These are phyloP conservation scores for Neogobius melanostomus DNA, from an alignment of 2,113 vertebrate genomes.

Conservation along the genomic window DNA sequence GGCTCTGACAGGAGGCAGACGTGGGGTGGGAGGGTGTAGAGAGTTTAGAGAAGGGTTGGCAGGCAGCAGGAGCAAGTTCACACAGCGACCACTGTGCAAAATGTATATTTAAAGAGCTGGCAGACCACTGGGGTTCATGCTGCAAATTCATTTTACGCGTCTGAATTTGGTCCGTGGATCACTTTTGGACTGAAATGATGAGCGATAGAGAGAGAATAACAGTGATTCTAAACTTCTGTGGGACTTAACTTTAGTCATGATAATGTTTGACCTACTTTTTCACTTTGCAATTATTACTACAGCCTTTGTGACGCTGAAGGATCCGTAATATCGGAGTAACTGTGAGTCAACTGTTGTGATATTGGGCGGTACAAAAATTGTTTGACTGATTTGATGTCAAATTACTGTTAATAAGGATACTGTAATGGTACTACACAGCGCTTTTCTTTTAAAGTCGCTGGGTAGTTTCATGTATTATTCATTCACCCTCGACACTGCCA, in stretches of 20 bases:
- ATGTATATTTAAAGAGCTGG: slow-evolving; percentile 16
- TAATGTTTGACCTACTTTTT: neutral
- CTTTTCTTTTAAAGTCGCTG: too few species aligned
- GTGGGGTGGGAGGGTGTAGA: neutral
- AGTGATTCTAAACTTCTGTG: neutral
- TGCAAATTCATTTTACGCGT: neutral
- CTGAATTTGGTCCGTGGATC: neutral
- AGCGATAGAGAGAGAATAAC: neutral
- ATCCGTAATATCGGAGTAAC: too few species aligned
- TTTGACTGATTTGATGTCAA: too few species aligned
- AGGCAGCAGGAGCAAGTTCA: slow-evolving; percentile 28
- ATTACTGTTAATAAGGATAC: too few species aligned
- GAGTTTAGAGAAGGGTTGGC: slow-evolving; percentile 53
- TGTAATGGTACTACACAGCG: too few species aligned
- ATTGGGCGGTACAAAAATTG: too few species aligned
- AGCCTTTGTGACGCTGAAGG: too few species aligned
- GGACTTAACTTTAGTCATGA: neutral
- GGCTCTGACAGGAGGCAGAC: slow-evolving; percentile 18
- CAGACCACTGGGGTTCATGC: slow-evolving; percentile 14
- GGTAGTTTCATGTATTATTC: too few species aligned
- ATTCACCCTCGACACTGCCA: too few species aligned
- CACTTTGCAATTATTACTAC: neutral
- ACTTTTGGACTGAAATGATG: neutral
- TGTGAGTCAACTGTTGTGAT: too few species aligned
- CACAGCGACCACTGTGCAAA: slow-evolving; percentile 22